These are phyloP conservation scores for Camponotus fellah DNA, from an alignment of 2,888 invertebrate genomes.

Conservation along the genomic window DNA sequence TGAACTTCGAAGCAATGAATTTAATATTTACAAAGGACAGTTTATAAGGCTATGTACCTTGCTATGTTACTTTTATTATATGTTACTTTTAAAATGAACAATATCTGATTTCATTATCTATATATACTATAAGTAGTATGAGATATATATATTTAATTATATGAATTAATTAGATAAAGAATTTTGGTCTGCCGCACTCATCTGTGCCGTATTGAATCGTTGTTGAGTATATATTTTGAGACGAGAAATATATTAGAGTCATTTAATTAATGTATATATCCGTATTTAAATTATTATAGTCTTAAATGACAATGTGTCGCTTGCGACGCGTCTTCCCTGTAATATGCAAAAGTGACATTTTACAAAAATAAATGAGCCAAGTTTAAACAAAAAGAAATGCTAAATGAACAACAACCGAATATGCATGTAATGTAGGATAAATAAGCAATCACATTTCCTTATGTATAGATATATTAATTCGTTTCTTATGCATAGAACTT, in stretches of 20 bases:
- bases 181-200: neutral
- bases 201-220: neutral
- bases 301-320: slow-evolving; percentile 53
- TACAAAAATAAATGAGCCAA: slow-evolving; percentile 66
- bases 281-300: slow-evolving; percentile 60
- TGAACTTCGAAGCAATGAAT: slow-evolving; percentile 36
- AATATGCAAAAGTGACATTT: slow-evolving; percentile 59
- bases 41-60: slow-evolving; percentile 59
- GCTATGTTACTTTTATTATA: slow-evolving; percentile 30
- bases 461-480: neutral
- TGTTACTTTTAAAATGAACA: slow-evolving; percentile 33
- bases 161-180: slow-evolving; percentile 6
- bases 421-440: neutral
- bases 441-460: neutral
- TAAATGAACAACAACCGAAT: neutral
- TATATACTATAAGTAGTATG: neutral
- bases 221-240: slow-evolving; percentile 63
- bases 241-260: slow-evolving; percentile 39
- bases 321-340: slow-evolving; percentile 61
- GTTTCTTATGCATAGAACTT: neutral
- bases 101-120: slow-evolving; percentile 29
- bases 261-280: slow-evolving; percentile 51
- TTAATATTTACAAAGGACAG: slow-evolving; percentile 61
- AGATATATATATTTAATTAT: neutral
- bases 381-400: slow-evolving; percentile 34